Conservation (phyloP, 2,888 invertebrate genomes). For the Eupithecia exiguata region DNA sequence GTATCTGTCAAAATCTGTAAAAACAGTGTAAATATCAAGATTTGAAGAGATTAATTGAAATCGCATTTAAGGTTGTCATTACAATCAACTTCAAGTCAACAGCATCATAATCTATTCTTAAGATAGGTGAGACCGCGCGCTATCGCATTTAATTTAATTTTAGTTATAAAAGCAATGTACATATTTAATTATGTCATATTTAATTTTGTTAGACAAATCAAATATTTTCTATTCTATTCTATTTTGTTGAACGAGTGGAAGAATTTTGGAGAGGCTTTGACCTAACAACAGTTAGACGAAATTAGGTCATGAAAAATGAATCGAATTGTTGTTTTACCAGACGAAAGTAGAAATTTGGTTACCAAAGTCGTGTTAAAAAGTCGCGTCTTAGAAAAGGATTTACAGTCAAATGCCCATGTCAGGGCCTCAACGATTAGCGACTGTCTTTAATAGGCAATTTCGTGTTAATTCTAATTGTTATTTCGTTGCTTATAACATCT, state of each 20-base stretch:
- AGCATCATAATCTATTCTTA: neutral
- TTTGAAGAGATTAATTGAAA: too few relatives aligned
- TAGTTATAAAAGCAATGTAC: too few relatives aligned
- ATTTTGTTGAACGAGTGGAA: too few relatives aligned
- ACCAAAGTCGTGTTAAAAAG: slow-evolving; percentile 5
- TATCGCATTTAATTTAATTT: too few relatives aligned
- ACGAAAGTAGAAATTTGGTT: neutral
- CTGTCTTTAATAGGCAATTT: slow-evolving; percentile 41
- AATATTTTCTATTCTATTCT: too few relatives aligned
- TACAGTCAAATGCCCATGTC: slow-evolving; percentile 35
- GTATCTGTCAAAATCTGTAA: too few relatives aligned
- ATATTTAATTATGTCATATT: too few relatives aligned
- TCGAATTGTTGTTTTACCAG: too few relatives aligned
- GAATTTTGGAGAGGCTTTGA: neutral
- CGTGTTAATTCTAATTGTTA: slow-evolving; percentile 45
- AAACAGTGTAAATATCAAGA: too few relatives aligned
- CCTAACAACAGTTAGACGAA: neutral
- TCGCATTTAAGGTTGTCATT: too few relatives aligned
- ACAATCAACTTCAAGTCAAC: too few relatives aligned
- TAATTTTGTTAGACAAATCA: too few relatives aligned
- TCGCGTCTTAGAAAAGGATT: slow-evolving; percentile 21
- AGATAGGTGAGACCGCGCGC: neutral
- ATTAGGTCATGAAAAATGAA: neutral
- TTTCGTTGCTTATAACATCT: slow-evolving; percentile 41
- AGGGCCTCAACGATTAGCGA: slow-evolving; percentile 41